phyloP scores from a whole-genome alignment of 2,113 vertebrate species.

The Cheilinus undulatus region DNA sequence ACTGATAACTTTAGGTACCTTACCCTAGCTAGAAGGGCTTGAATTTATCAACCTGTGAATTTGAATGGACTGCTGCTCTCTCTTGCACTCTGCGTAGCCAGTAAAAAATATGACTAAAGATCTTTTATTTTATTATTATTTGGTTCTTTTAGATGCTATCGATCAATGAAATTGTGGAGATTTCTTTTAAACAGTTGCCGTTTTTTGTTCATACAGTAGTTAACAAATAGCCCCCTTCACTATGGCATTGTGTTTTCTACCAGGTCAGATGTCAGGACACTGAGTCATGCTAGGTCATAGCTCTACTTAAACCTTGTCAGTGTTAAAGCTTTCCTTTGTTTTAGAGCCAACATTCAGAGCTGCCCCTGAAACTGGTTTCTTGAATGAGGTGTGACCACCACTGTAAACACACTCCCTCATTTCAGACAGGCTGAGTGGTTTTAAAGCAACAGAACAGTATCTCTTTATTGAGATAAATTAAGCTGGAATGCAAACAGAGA shows the following conservation, averaged over 20 bases:
- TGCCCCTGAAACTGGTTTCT: constrained; percentile 16
- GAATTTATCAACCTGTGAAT: too few relatives aligned
- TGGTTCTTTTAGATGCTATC: too few relatives aligned
- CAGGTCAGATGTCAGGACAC: not conserved
- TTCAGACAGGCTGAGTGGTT: not conserved
- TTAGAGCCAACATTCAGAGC: not conserved
- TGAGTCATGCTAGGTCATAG: constrained; percentile 20
- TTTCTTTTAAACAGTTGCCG: too few relatives aligned
- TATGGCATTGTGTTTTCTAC: not conserved
- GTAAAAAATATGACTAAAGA: too few relatives aligned
- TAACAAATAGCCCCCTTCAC: not conserved
- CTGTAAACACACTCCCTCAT: not conserved
- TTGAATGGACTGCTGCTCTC: too few relatives aligned
- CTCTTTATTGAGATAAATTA: not conserved
- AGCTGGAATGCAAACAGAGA: too few relatives aligned
- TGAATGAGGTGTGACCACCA: not conserved
- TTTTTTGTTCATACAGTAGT: too few relatives aligned
- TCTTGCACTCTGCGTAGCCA: too few relatives aligned
- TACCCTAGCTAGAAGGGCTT: too few relatives aligned
- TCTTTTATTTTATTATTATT: too few relatives aligned
- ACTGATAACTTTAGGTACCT: too few relatives aligned
- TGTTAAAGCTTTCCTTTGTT: not conserved
- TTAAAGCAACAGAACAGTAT: not conserved
- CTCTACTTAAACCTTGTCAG: not conserved
- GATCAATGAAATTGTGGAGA: too few relatives aligned